A percentile compares a stretch with the other conserved stretches of the same genome.
These are phyloP conservation scores for Platanista minor DNA, from an alignment of 2,113 vertebrate genomes.

Conservation along the genomic window DNA sequence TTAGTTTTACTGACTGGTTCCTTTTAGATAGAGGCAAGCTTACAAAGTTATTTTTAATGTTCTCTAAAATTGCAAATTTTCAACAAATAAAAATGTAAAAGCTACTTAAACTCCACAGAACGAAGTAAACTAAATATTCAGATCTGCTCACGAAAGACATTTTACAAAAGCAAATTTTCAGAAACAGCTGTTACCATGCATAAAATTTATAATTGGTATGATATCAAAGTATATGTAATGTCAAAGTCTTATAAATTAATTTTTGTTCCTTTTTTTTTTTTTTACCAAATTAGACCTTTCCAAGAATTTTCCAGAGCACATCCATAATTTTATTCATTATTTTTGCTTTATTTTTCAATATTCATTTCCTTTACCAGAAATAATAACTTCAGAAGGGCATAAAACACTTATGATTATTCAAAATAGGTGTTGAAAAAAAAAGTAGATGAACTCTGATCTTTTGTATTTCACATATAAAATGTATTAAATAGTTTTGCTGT, in stretches of 20 bases:
- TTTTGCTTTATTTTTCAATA: conserved; percentile 7
- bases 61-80: conserved; percentile 12
- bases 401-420: background rate
- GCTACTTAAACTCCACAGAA: background rate
- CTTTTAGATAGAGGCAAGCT: background rate
- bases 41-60: background rate
- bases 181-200: background rate
- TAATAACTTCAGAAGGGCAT: background rate
- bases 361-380: background rate
- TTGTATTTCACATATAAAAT: background rate
- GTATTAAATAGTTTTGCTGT: background rate
- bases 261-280: background rate
- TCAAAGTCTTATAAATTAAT: background rate
- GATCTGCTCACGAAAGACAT: background rate
- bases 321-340: background rate
- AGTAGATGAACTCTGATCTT: background rate
- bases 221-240: background rate
- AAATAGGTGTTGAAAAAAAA: background rate
- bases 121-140: background rate
- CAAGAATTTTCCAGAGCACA: background rate
- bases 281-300: background rate
- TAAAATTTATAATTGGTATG: background rate
- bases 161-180: background rate
- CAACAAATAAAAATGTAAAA: background rate
- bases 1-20: background rate